A percentile compares a stretch with the other conserved stretches of the same genome.
Evolutionary conservation across 2,888 invertebrate genomes (phyloP).

Genomic region (Tetanocera ferruginea): DNA sequence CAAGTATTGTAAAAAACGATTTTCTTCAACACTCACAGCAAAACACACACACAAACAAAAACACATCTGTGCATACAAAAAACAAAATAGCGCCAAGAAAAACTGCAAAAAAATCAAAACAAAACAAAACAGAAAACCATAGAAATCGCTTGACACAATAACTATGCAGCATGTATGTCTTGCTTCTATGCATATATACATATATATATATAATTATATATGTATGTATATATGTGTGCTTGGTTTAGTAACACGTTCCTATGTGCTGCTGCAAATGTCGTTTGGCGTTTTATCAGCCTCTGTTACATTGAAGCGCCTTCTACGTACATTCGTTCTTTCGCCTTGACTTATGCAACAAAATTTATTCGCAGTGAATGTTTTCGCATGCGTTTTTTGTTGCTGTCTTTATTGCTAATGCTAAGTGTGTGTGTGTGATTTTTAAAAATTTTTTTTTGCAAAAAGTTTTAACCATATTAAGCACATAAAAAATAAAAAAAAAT

Average conservation of each 20-base stretch:
- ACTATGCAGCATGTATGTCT: background rate
- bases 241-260: background rate
- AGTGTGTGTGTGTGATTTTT: background rate
- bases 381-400: background rate
- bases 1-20: background rate
- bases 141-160: background rate
- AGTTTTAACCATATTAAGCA: background rate
- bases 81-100: background rate
- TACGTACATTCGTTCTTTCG: background rate
- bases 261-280: background rate
- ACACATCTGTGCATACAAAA: background rate
- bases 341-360: conserved; percentile 23
- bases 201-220: background rate
- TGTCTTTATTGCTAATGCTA: background rate
- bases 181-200: background rate
- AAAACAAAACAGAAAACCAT: background rate
- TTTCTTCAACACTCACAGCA: background rate
- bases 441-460: background rate
- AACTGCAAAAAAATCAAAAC: background rate
- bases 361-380: background rate
- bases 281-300: background rate
- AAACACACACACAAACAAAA: background rate
- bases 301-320: background rate
- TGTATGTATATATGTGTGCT: background rate
- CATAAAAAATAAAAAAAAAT: background rate